phyloP scores from a whole-genome alignment of 2,888 invertebrate species.

The Oasisia sp. region DNA sequence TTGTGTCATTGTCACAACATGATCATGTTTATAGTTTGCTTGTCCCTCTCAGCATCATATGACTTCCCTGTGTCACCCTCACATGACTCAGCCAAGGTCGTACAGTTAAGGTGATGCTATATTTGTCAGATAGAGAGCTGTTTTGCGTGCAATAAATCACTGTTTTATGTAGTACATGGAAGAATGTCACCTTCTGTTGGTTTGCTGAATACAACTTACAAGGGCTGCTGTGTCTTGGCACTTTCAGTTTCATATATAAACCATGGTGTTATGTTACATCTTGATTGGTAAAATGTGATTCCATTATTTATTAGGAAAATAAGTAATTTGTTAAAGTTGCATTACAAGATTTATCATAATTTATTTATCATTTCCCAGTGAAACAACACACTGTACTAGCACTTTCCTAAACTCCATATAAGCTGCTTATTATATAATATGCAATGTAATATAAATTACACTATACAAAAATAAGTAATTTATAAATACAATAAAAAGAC shows the following conservation, averaged over 20 bases:
- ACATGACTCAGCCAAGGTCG: not conserved
- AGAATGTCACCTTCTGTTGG: not conserved
- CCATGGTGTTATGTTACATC: no score
- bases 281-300: no score
- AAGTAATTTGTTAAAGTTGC: no score
- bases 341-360: no score
- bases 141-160: not conserved
- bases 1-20: not conserved
- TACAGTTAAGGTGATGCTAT: not conserved
- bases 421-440: no score
- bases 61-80: not conserved
- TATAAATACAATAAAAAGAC: not conserved
- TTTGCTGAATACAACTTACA: no score
- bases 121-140: not conserved
- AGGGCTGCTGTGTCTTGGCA: no score
- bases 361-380: no score
- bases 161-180: not conserved
- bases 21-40: not conserved
- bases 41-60: not conserved
- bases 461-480: not conserved
- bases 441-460: not conserved
- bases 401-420: no score
- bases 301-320: no score
- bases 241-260: no score
- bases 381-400: no score